Evolutionary conservation across 2,113 vertebrate genomes (phyloP).

Genomic region (Chloroceryle aenea): DNA sequence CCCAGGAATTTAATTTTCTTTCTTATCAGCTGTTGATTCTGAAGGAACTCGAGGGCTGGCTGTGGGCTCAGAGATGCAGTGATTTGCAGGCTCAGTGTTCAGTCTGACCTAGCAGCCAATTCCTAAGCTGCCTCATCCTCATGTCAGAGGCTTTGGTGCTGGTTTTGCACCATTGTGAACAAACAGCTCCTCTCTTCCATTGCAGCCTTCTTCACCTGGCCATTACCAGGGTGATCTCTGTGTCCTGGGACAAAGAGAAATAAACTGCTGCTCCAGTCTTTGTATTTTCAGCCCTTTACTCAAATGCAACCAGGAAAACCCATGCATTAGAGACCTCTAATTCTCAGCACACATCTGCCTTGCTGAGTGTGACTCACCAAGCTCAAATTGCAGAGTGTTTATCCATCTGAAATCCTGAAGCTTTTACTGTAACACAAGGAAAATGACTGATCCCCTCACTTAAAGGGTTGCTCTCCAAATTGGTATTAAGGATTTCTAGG

Average conservation of each 20-base stretch:
- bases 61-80: not conserved
- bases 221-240: not conserved
- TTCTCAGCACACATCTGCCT: constrained; percentile 8
- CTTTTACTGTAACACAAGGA: constrained; percentile 38
- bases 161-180: not conserved
- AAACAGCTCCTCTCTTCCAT: not conserved
- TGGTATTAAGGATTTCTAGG: constrained; percentile 19
- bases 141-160: not conserved
- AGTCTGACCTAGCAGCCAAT: not conserved
- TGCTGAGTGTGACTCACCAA: constrained; percentile 47
- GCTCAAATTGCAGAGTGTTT: constrained; percentile 46
- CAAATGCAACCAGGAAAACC: not conserved
- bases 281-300: not conserved
- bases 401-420: constrained; percentile 44
- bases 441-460: constrained; percentile 34
- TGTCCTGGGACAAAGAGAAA: not conserved
- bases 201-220: not conserved
- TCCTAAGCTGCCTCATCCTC: not conserved
- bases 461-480: constrained; percentile 3
- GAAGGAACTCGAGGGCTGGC: not conserved
- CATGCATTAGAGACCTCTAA: not conserved
- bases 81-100: not conserved
- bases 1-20: not conserved
- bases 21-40: not conserved
- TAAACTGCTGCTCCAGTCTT: not conserved